Evolutionary conservation across 2,888 invertebrate genomes (phyloP).

Genomic region (Megalurothrips usitatus): DNA sequence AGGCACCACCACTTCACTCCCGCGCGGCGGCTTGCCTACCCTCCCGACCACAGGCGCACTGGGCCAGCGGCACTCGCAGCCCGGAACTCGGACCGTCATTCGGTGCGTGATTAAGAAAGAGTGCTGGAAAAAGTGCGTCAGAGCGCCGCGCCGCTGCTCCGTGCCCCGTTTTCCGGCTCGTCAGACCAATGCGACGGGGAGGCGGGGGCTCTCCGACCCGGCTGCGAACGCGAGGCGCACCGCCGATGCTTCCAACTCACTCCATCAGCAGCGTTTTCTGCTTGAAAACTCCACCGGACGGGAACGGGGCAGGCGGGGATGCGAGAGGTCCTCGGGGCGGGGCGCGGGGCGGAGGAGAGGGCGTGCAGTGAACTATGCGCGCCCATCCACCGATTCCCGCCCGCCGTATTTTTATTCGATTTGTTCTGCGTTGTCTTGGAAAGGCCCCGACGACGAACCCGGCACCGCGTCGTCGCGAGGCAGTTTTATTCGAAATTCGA

Average conservation of each 20-base stretch:
- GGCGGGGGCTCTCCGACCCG: not conserved
- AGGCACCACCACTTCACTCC: not conserved
- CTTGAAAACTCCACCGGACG: slow-evolving; percentile 2
- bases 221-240: not conserved
- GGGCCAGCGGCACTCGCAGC: not conserved
- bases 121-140: too few relatives aligned
- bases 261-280: slow-evolving; percentile 6
- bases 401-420: slow-evolving; percentile 6
- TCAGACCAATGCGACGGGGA: not conserved
- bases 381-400: not conserved
- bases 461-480: not conserved
- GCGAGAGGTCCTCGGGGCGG: not conserved
- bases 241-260: not conserved
- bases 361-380: slow-evolving; percentile 8
- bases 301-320: not conserved
- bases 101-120: too few relatives aligned
- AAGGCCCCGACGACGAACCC: not conserved
- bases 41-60: not conserved
- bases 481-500: not conserved
- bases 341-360: not conserved
- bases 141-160: too few relatives aligned
- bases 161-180: too few relatives aligned
- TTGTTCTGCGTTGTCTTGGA: slow-evolving; percentile 1
- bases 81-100: too few relatives aligned
- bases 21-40: not conserved